Evolutionary conservation across 92 coral and sea anemone genomes (phyloP), one percentile per base, ranked within the genome.

Genomic region (Epizoanthus illoricatus): DNA sequence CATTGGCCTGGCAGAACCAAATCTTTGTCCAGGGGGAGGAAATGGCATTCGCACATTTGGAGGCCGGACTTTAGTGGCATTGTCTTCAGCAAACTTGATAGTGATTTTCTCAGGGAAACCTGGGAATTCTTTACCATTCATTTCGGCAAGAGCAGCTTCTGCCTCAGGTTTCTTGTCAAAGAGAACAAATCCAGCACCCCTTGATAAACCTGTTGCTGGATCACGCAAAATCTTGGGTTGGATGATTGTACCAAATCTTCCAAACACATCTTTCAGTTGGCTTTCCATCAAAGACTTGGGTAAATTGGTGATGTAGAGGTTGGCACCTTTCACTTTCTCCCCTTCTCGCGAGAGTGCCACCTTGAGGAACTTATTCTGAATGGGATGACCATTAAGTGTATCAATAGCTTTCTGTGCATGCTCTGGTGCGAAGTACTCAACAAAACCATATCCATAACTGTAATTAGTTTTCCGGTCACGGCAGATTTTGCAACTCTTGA

Each of bases 391-490:
- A 81, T 88, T 87, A 17, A 93, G 87, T 8, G 57, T 65, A 73
- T 81, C 88, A 63, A 93, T 93, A 9, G 97, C 97, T 83, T 75
- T 68, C 76, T 93, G 94, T 3, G 97, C 97, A 59, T 91, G 87
- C 79, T 93, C 97, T 8, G 94, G 83, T 5, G 94, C 88, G 87
- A 87, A 88, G 79, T 93, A 93, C 15, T 93, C 97, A n/a, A 93
- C 90, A 84, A 93, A 93, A 3, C 97, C 97, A 79, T 86, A 93
- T 5, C 97, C 97, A 85, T 86, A 93, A 69, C 97, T 93, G 86
- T 90, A 93, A 12, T 94, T 94, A n/a, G 92, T 86, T 42, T 87
- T 57, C 69, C 83, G 89, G 85, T 93, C 88, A 9, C 97, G 86
- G 78, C 94, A 90, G 61, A 93, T 85, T 80, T 93, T 93, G 78